Evolutionary conservation across 2,113 vertebrate genomes (phyloP).

Genomic region (Nestor notabilis): DNA sequence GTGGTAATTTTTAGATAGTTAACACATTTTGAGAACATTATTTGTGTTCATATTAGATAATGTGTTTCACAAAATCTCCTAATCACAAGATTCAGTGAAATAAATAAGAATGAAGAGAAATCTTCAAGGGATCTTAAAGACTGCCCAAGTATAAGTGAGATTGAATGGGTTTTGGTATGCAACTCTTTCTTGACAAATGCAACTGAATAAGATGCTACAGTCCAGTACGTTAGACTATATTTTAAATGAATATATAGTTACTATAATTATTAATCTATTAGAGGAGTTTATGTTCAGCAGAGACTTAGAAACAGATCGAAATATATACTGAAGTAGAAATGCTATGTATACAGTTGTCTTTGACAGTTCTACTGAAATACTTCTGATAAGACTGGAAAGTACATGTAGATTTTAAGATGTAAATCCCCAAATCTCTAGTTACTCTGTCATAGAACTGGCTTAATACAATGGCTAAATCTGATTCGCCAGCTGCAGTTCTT

Average conservation of each 20-base stretch:
- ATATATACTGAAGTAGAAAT: not conserved
- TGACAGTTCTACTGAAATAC: not conserved
- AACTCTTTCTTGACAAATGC: not conserved
- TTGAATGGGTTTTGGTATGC: not conserved
- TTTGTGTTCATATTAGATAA: not conserved
- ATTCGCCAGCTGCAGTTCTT: not conserved
- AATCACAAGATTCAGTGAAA: not conserved
- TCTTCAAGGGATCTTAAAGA: not conserved
- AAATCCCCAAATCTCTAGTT: not conserved
- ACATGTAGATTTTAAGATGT: not conserved
- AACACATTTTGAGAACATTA: not conserved
- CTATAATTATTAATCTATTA: not conserved
- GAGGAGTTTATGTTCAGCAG: not conserved
- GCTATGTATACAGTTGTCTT: not conserved
- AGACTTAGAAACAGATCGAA: not conserved
- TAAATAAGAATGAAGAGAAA: not conserved
- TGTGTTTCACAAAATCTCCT: not conserved
- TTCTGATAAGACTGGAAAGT: not conserved
- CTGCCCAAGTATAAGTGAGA: not conserved
- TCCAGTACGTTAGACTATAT: not conserved
- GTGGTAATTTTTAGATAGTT: not conserved
- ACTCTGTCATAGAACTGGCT: not conserved
- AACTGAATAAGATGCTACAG: not conserved
- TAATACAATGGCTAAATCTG: not conserved
- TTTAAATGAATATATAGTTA: not conserved